Evolutionary conservation across 2,888 invertebrate genomes (phyloP), one percentile per base, ranked within the genome.

Genomic region (Argyresthia albistria): DNA sequence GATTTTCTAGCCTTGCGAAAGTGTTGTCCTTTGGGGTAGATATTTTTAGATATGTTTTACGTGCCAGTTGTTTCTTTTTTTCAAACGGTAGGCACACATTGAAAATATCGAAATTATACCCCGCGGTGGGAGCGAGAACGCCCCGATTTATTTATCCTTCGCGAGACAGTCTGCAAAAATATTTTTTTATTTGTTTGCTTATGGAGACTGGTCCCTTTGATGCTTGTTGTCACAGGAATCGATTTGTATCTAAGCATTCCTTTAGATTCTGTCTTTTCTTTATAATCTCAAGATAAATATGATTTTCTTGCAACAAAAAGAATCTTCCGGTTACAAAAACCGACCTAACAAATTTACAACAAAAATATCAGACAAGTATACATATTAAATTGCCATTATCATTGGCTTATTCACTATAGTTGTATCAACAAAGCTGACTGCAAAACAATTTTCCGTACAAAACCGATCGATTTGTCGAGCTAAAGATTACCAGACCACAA

Each of bases 1-100:
- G 81, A 83, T 84, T 84, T 84, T 83, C 80, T 84, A 84, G 84
- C 82, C 84, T 81, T 76, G 67, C 78, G 79, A 80, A 75, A 79
- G 76, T 80, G 78, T 80, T 80, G 82, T 81, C 80, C 78, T 79
- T 73, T 15, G 37, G 48, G 48, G 48, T 37, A 11, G 37, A 37
- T 48, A 48, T 48, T 48, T n/a, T 37, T 48, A 78, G 80, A 76
- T 76, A 75, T 77, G 74, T 81, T 82, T 80, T 76, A 79, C 82
- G 80, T 78, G 71, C 78, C 82, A 76, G 71, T 84, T 86, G 83
- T 82, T 84, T 83, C 79, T 25, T 79, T 72, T 80, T 76, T 69
- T 8, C 7, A 11, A 8, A 4, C 15, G 36, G 36, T 14, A 12
- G 15, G 48, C 37, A 48, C 9, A 15, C 63, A 66, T 66, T 73